Conservation (phyloP, 1,140 invertebrate genomes). For the Brachionus asplanchnoidis region DNA sequence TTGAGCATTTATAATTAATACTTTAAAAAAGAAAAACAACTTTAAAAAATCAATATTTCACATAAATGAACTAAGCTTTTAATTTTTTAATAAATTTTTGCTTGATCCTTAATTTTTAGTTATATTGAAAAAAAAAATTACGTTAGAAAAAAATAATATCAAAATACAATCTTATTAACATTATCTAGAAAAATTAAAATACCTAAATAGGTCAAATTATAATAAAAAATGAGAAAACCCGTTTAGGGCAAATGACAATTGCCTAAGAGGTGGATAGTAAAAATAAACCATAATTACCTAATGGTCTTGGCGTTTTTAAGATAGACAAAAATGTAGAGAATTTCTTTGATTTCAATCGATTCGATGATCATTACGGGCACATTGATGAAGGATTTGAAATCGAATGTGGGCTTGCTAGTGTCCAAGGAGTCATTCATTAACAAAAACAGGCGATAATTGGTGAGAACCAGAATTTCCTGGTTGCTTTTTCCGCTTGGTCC, state of each 20-base stretch:
- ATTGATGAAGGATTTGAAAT: slow-evolving; percentile 58
- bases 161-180: not conserved
- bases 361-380: slow-evolving; percentile 80
- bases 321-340: slow-evolving; percentile 49
- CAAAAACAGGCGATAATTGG: slow-evolving; percentile 26
- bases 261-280: slow-evolving; percentile 63
- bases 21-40: too few relatives aligned
- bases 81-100: too few relatives aligned
- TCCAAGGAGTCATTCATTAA: not conserved
- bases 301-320: slow-evolving; percentile 55
- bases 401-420: not conserved
- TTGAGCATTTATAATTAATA: not conserved
- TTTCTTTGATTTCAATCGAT: slow-evolving; percentile 62
- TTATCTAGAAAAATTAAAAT: not conserved
- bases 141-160: not conserved
- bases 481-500: not conserved
- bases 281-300: slow-evolving; percentile 46
- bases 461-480: slow-evolving; percentile 2
- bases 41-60: not conserved
- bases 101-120: too few relatives aligned
- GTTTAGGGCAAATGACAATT: slow-evolving; percentile 71
- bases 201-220: slow-evolving; percentile 29
- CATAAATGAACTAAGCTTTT: too few relatives aligned
- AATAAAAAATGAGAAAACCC: slow-evolving; percentile 46
- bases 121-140: too few relatives aligned